Percentiles rank a stretch among this genome's conserved stretches.
These are phyloP conservation scores for Shinisaurus crocodilurus DNA, from an alignment of 2,113 vertebrate species.

Conservation along the genomic window DNA sequence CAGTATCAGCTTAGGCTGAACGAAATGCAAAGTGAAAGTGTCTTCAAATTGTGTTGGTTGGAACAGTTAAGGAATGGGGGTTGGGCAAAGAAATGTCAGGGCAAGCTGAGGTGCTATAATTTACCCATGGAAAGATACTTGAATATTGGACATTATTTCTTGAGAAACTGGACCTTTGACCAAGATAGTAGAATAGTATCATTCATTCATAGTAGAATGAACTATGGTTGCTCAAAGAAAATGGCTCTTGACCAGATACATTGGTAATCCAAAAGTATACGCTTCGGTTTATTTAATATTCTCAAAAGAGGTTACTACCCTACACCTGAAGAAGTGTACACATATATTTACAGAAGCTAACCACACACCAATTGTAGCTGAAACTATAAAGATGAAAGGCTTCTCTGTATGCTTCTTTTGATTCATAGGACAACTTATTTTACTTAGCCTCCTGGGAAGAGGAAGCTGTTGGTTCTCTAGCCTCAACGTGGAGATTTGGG, in stretches of 20 bases:
- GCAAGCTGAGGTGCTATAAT: no score
- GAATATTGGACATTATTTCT: no score
- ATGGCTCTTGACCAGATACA: conserved; percentile 61
- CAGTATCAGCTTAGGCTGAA: no score
- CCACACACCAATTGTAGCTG: conserved; percentile 54
- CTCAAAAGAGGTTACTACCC: no score
- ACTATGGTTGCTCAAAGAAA: conserved; percentile 61
- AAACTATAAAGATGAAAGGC: conserved; percentile 55
- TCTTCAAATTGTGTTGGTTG: no score
- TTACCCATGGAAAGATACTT: no score
- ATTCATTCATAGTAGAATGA: conserved; percentile 46
- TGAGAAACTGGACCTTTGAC: no score
- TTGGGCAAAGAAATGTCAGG: no score
- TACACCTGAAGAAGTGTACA: conserved; percentile 62
- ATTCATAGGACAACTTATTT: conserved; percentile 68
- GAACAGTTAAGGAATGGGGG: no score
- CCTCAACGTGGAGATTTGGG: conserved; percentile 64
- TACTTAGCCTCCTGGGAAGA: conserved; percentile 68
- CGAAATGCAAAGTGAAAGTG: no score
- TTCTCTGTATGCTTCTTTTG: conserved; percentile 60
- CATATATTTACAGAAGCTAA: conserved; percentile 67
- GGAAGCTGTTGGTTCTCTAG: conserved; percentile 48
- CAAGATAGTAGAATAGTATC: no score
- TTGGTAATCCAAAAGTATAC: conserved; percentile 66
- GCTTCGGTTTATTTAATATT: no score